phyloP scores from a whole-genome alignment of 2,113 vertebrate species.

The Python bivittatus region DNA sequence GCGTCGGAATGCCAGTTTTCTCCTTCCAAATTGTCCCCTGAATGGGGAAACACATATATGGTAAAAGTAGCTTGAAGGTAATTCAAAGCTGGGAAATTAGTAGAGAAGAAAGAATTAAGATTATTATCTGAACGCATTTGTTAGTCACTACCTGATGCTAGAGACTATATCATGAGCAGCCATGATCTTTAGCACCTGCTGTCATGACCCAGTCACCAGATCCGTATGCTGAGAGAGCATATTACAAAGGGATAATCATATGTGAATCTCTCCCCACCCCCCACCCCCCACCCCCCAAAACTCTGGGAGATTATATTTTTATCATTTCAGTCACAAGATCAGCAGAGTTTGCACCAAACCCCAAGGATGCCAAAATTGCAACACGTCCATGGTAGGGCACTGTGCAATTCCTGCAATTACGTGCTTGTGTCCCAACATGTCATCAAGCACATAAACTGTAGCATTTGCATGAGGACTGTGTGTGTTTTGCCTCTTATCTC shows the following conservation, averaged over 20 bases:
- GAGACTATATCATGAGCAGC: not conserved
- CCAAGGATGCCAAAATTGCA: not conserved
- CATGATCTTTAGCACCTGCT: too few relatives aligned
- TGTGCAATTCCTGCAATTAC: not conserved
- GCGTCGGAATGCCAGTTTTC: not conserved
- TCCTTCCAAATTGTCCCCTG: not conserved
- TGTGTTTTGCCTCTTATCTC: constrained; percentile 1
- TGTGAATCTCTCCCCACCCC: too few relatives aligned
- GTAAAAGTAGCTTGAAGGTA: not conserved
- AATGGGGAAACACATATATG: not conserved
- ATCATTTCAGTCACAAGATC: too few relatives aligned
- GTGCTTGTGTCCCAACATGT: not conserved
- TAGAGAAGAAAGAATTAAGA: not conserved
- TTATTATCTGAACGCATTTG: not conserved
- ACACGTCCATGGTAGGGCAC: not conserved
- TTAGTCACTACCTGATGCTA: not conserved
- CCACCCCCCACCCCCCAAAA: too few relatives aligned
- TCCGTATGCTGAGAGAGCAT: too few relatives aligned
- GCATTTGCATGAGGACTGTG: not conserved
- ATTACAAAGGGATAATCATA: too few relatives aligned
- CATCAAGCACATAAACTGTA: not conserved
- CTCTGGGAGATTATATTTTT: too few relatives aligned
- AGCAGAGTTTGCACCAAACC: not conserved
- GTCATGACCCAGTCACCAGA: too few relatives aligned
- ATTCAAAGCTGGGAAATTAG: not conserved